Evolutionary conservation across 2,113 vertebrate species (phyloP).

Genomic region (Phyllostomus hastatus): DNA sequence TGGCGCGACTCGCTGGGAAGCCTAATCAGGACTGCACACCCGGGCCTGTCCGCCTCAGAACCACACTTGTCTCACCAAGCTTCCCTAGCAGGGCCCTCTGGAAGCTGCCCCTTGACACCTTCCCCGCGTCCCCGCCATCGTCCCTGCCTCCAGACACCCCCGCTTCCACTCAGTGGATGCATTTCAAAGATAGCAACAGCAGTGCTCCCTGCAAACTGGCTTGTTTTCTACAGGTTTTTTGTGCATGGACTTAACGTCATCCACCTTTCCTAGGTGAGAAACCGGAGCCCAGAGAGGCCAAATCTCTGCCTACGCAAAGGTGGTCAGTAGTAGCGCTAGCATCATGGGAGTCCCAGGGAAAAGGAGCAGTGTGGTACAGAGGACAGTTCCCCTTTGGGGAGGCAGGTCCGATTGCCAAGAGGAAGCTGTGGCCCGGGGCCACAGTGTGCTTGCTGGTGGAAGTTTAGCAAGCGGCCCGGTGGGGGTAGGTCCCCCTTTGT

Average conservation of each 20-base stretch:
- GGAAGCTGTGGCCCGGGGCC: neutral
- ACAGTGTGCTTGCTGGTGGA: neutral
- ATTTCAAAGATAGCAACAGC: neutral
- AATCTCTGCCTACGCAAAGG: fast-evolving
- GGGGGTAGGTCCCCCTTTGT: neutral
- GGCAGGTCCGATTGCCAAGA: neutral
- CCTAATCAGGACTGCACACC: neutral
- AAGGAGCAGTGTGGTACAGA: neutral
- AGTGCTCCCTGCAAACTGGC: too few relatives aligned
- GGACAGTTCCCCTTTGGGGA: neutral
- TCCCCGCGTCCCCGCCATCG: neutral
- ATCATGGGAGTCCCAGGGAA: neutral
- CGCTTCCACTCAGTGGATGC: neutral
- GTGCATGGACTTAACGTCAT: fast-evolving
- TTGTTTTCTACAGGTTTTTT: neutral
- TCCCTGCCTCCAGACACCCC: neutral
- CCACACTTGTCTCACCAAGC: neutral
- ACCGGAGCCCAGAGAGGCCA: neutral
- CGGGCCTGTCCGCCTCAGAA: neutral
- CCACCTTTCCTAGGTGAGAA: neutral
- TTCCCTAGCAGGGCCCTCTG: neutral
- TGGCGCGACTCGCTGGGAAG: neutral
- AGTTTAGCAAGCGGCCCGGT: neutral
- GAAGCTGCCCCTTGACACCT: neutral
- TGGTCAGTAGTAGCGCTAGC: too few relatives aligned